phyloP scores from a whole-genome alignment of 2,888 invertebrate genomes.

The Salpingus planirostris region DNA sequence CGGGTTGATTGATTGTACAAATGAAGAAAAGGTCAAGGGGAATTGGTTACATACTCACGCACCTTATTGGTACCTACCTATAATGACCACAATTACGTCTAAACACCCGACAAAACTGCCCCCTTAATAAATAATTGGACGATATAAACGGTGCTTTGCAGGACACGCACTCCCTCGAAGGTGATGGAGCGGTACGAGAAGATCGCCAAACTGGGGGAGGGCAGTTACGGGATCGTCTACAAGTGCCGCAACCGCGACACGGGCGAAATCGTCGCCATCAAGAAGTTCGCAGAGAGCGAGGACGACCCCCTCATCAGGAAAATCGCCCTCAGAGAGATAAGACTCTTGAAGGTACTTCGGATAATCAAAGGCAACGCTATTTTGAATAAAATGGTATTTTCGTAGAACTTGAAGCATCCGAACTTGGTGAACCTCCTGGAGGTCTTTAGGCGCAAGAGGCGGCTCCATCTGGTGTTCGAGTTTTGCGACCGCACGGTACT shows the following conservation, averaged over 20 bases:
- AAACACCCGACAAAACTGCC: too few relatives aligned
- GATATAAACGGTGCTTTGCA: slow-evolving; percentile 35
- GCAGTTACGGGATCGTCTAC: slow-evolving; percentile 92
- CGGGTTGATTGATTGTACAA: slow-evolving; percentile 8
- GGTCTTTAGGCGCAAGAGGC: slow-evolving; percentile 91
- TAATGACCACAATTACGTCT: not conserved
- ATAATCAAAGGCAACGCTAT: not conserved
- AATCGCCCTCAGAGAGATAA: slow-evolving; percentile 89
- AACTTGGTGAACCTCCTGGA: slow-evolving; percentile 95
- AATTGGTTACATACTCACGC: slow-evolving; percentile 11
- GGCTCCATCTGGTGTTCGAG: slow-evolving; percentile 96
- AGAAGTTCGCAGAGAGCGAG: slow-evolving; percentile 94
- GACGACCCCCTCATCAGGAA: slow-evolving; percentile 94
- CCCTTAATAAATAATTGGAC: not conserved
- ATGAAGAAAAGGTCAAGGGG: slow-evolving; percentile 7
- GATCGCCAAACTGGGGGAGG: slow-evolving; percentile 88
- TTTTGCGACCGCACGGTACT: slow-evolving; percentile 96
- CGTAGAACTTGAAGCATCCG: slow-evolving; percentile 93
- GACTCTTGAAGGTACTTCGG: slow-evolving; percentile 85
- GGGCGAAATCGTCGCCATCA: slow-evolving; percentile 90
- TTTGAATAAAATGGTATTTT: slow-evolving; percentile 13
- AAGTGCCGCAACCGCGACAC: slow-evolving; percentile 93
- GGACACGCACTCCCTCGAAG: slow-evolving; percentile 75
- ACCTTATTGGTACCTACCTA: slow-evolving; percentile 12
- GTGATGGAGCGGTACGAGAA: slow-evolving; percentile 94